phyloP scores from a whole-genome alignment of 2,888 invertebrate genomes.

The Tromatobia lineatoria region DNA sequence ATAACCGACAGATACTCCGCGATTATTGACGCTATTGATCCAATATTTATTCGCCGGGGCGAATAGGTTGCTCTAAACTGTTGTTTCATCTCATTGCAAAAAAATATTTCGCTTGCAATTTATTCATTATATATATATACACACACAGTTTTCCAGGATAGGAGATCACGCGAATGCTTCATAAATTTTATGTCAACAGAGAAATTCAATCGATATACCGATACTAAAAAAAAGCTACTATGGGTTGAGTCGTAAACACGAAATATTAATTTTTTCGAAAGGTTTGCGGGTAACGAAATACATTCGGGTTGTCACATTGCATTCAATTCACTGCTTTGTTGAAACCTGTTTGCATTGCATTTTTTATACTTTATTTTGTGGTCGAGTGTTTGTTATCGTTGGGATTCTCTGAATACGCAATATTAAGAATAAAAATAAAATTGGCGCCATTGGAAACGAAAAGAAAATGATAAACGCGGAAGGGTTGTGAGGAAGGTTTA shows the following conservation, averaged over 20 bases:
- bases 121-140: not conserved
- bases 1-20: not conserved
- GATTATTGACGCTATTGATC: slow-evolving; percentile 22
- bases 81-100: slow-evolving; percentile 23
- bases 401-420: slow-evolving; percentile 13
- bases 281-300: slow-evolving; percentile 38
- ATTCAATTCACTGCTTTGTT: slow-evolving; percentile 35
- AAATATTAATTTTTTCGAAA: slow-evolving; percentile 60
- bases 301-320: slow-evolving; percentile 36
- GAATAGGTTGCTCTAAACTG: not conserved
- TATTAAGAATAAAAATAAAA: slow-evolving; percentile 1
- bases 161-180: not conserved
- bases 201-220: not conserved
- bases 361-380: slow-evolving; percentile 9
- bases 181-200: slow-evolving; percentile 36
- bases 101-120: slow-evolving; percentile 18
- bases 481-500: slow-evolving; percentile 6
- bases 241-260: not conserved
- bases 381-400: slow-evolving; percentile 23
- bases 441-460: not conserved
- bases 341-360: not conserved
- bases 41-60: slow-evolving; percentile 28
- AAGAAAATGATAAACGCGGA: not conserved
- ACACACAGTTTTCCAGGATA: not conserved
- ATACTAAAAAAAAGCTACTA: slow-evolving; percentile 10